These are phyloP conservation scores for Pedionomus torquatus DNA, from an alignment of 2,113 vertebrate genomes.

Conservation along the genomic window DNA sequence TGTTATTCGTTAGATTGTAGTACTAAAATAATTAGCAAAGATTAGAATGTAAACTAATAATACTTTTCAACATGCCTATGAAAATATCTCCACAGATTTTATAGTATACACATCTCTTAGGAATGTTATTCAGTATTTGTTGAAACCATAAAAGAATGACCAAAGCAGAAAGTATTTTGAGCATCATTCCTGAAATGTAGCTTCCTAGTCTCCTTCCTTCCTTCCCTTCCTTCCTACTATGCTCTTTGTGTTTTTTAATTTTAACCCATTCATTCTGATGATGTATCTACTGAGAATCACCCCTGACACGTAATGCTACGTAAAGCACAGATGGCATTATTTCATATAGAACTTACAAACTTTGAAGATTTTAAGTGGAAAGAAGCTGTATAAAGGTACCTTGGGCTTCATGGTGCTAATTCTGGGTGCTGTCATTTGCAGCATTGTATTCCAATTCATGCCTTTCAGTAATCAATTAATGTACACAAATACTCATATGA, in stretches of 20 bases:
- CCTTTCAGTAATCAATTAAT: neutral
- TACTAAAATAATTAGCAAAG: constrained; percentile 48
- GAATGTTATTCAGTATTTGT: neutral
- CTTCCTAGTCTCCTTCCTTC: neutral
- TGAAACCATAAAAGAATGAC: neutral
- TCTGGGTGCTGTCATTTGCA: neutral
- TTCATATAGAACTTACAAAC: neutral
- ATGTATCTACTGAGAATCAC: neutral
- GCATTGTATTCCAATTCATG: neutral
- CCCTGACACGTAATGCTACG: neutral
- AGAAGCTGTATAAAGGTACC: neutral
- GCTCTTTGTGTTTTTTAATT: neutral
- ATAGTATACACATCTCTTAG: neutral
- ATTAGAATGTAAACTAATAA: constrained; percentile 36
- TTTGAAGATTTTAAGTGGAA: neutral
- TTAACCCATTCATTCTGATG: neutral
- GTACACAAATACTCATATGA: neutral
- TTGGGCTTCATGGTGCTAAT: neutral
- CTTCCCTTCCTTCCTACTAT: neutral
- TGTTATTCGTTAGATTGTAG: constrained; percentile 34
- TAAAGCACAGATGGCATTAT: neutral
- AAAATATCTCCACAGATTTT: constrained; percentile 4
- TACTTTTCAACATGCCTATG: neutral
- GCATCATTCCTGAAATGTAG: neutral
- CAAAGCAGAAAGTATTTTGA: neutral